Evolutionary conservation across 2,113 vertebrate genomes (phyloP), one percentile per base, ranked within the genome.

Genomic region (Coptodon bakossiorum): DNA sequence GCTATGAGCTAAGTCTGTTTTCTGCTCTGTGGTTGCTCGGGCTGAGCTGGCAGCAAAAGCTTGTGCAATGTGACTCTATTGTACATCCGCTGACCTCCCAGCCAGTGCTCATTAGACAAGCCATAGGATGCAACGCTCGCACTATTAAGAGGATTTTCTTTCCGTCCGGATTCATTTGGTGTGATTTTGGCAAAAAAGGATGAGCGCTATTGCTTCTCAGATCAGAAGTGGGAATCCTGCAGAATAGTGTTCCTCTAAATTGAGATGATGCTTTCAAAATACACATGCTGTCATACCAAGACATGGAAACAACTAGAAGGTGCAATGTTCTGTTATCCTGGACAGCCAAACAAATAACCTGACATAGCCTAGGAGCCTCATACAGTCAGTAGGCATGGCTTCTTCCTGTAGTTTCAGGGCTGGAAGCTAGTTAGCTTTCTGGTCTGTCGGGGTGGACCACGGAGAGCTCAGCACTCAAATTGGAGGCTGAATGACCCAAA

Each of bases 81-180:
- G 92, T 93, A 19, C 83, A 88, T 91, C 90, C 89, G 85, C 45
- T 94, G 93, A 94, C 93, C 94, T 86, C 89, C 85, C 86, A 56
- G 91, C 43, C 88, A 82, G 79, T 91, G 84, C 91, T 93, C 90
- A 94, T 93, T 94, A 92, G 92, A 87, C 73, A 83, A 93, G 81
- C 91, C 78, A 59, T 48, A 76, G 82, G 71, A 91, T 93, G 82
- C 52, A 7, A 61, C 17, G 66, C 87, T 88, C 89, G 71, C 84
- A 71, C 68, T 50, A 81, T 93, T 91, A 87, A 93, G 90, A 86
- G 88, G 91, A 90, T 94, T 96, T 91, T 88, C 78, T 84, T 89
- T 86, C 85, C 79, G 71, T 86, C 45, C 68, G 73, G 84, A 90
- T 82, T 90, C 2, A 9, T 52, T 66, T 57, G 76, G 17, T 66